phyloP scores from a whole-genome alignment of 2,113 vertebrate genomes.

The Morone chrysops region DNA sequence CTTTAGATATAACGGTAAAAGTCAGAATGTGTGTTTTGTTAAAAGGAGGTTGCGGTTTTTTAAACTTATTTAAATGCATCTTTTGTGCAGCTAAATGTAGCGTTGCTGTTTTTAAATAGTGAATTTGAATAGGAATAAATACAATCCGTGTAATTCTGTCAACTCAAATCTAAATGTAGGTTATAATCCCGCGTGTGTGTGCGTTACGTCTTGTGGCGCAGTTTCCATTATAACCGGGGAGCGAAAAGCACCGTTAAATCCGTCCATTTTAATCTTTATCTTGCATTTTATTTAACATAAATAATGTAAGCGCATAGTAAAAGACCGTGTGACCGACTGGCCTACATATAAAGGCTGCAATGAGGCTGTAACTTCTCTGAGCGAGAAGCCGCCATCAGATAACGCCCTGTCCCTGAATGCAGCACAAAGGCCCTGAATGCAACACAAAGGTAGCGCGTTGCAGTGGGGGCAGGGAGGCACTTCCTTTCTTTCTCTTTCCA shows the following conservation, averaged over 20 bases:
- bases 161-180: accelerated
- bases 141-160: too few species aligned
- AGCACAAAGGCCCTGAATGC: slow-evolving; percentile 32
- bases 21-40: accelerated
- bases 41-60: accelerated
- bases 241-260: accelerated
- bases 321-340: background rate
- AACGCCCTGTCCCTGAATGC: slow-evolving; percentile 37
- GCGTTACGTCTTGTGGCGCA: slow-evolving; percentile 6
- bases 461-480: slow-evolving; percentile 13
- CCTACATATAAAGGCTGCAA: background rate
- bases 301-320: too few species aligned
- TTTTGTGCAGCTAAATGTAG: accelerated
- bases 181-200: background rate
- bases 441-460: slow-evolving; percentile 17
- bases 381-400: slow-evolving; percentile 34
- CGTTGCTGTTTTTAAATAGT: background rate
- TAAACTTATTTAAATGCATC: background rate
- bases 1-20: accelerated
- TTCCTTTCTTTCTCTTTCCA: background rate
- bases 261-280: too few species aligned
- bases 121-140: accelerated
- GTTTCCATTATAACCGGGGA: background rate
- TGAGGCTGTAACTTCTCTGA: background rate
- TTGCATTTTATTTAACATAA: accelerated